Base-by-base conservation (phyloP, 2,888 invertebrate genomes). In the Petrophora chlorosata region DNA sequence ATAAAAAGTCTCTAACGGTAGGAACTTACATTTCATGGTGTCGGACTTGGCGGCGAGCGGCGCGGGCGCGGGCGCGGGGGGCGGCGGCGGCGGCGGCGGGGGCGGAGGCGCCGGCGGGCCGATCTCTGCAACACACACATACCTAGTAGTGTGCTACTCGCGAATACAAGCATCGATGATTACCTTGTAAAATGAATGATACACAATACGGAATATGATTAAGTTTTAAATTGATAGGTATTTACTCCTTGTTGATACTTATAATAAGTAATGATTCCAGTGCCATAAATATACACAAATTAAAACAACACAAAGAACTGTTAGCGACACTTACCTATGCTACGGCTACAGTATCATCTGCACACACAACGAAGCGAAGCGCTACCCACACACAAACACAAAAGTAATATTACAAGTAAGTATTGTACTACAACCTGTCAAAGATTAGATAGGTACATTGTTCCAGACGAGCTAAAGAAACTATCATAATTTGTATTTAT, bases 1-100 rank as follows among this genome's bases (percentile, higher is more conserved):
- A n/a, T n/a, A n/a, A n/a, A n/a, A n/a, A n/a, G n/a, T n/a, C n/a
- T n/a, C n/a, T n/a, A n/a, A n/a, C n/a, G n/a, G 14, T 1, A 5
- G 8, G 7, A 64, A 76, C 83, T 85, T 61, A 85, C 90, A 85
- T 54, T 88, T 88, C 57, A 90, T 73, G 36, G 88, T 82, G 58
- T 81, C 84, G 1, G 79, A 80, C 23, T 73, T 74, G 17, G 75
- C 70, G 3, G 79, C 55, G 2, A 70, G 70, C 0, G 74, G 68
- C 14, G 71, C 60, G 17, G 67, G 67, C 25, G 67, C 65, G 1
- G 72, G 67, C 3, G 75, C 69, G 4, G 82, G 76, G 8, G 84
- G 82, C 1, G 82, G 76, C 7, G 81, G 80, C 3, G 85, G 82
- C 8, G 82, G 85, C 5, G 90, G 87, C 4, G 84, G 78, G 7